Base-by-base conservation (phyloP, 2,888 invertebrate species). In the Salpingus planirostris region DNA sequence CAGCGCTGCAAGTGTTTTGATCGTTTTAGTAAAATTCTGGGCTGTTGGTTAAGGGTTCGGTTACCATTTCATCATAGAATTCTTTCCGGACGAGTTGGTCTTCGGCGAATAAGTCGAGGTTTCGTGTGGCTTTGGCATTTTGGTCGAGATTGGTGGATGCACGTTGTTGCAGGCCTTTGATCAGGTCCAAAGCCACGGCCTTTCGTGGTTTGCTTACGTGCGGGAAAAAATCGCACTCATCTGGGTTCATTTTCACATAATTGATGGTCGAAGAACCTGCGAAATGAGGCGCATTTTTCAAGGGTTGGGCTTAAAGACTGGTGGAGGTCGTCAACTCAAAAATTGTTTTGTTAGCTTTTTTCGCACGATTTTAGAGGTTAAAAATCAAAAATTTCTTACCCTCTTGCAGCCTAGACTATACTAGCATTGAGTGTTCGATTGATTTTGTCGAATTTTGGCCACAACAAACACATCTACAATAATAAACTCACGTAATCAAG, bases 1-100 rank as follows among this genome's bases (percentile, higher is more conserved):
- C 79, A 83, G 55, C 46, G 49, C 53, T 55, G 15, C 18, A 49
- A 43, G 36, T 11, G 22, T 10, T 11, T 14, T 26, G 24, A 5
- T n/a, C 4, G 10, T 18, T 18, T 5, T 18, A 18, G 5, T 18
- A 18, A 18, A 18, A 18, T 6, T 18, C 18, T 18, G 18, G 18
- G 18, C 18, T 18, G 8, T 18, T 18, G 28, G 27, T 33, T 2
- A 8, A 18, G 11, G 12, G 15, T n/a, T n/a, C n/a, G n/a, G n/a
- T n/a, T 42, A 54, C 55, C 54, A 55, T 46, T 38, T 55, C 55
- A 31, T 47, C 44, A 29, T 47, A 50, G 5, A 46, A 43, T 14
- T 44, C 29, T 28, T 55, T 57, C 26, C 49, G 43, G 14, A 55
- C 43, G 8, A 57, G 44, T 28, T 52, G 43, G 24, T 57, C 54